A percentile compares a stretch with the other conserved stretches of the same genome.
These are phyloP conservation scores for Ectropis grisescens DNA, from an alignment of 1,140 invertebrate species.

Conservation along the genomic window DNA sequence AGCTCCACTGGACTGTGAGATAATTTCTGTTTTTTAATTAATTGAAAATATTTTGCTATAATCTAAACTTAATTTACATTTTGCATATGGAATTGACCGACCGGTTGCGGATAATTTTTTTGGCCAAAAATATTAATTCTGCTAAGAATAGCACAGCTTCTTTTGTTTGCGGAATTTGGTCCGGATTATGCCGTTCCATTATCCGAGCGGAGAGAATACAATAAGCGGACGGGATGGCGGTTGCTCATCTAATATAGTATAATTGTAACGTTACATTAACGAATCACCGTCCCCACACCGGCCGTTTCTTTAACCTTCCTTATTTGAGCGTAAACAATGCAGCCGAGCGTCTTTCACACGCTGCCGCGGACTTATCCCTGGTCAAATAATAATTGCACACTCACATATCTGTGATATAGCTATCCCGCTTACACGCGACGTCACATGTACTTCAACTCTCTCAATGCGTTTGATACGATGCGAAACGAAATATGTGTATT, in stretches of 20 bases:
- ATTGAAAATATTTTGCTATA: too few species aligned
- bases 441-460: slow-evolving; percentile 44
- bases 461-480: slow-evolving; percentile 59
- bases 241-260: slow-evolving; percentile 29
- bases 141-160: too few species aligned
- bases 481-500: slow-evolving; percentile 67
- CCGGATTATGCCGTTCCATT: too few species aligned
- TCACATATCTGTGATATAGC: slow-evolving; percentile 28
- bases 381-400: slow-evolving; percentile 68
- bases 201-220: too few species aligned
- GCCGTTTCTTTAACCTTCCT: slow-evolving; percentile 55
- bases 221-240: too few species aligned
- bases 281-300: slow-evolving; percentile 31
- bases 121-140: too few species aligned
- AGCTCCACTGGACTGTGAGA: slow-evolving; percentile 47
- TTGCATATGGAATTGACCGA: neutral
- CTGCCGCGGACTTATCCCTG: slow-evolving; percentile 60
- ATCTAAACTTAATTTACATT: too few species aligned
- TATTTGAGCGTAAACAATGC: slow-evolving; percentile 67
- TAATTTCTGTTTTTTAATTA: slow-evolving; percentile 56
- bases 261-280: slow-evolving; percentile 49
- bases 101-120: too few species aligned
- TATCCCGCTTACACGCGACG: slow-evolving; percentile 42
- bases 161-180: too few species aligned
- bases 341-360: slow-evolving; percentile 62